Conservation (phyloP, 2,113 vertebrate species). For the Trochalopteron elliotii region DNA sequence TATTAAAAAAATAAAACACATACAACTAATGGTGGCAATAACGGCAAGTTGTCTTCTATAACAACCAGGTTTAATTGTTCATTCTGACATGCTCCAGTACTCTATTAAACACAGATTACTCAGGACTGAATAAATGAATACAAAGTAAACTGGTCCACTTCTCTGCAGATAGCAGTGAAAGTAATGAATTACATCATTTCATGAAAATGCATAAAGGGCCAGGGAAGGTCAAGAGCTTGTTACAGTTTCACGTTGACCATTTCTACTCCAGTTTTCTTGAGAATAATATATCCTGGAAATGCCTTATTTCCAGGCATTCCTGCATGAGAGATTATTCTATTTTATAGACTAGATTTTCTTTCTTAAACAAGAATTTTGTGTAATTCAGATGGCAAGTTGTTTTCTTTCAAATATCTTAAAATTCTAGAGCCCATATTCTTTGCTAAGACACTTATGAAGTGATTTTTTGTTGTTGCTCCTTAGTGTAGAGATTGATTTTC, state of each 20-base stretch:
- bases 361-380: not conserved
- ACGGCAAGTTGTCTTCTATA: conserved; percentile 59
- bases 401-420: conserved; percentile 1
- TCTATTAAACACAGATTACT: conserved; percentile 74
- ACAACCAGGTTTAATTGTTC: conserved; percentile 74
- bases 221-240: conserved; percentile 57
- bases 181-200: conserved; percentile 58
- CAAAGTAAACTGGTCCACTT: conserved; percentile 33
- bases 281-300: not conserved
- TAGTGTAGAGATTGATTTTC: not conserved
- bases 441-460: not conserved
- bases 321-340: not conserved
- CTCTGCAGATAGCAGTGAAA: conserved; percentile 44
- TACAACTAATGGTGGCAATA: conserved; percentile 34
- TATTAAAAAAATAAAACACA: conserved; percentile 61
- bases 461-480: not conserved
- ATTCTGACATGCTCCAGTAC: conserved; percentile 59
- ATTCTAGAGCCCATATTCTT: not conserved
- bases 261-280: conserved; percentile 47
- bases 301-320: not conserved
- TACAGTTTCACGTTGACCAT: conserved; percentile 27
- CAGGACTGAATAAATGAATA: conserved; percentile 73
- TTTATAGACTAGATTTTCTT: not conserved
- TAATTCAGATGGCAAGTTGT: not conserved
- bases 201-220: conserved; percentile 48